A percentile compares a stretch with the other conserved stretches of the same genome.
phyloP scores from a whole-genome alignment of 2,113 vertebrate genomes.

The Prunella fulvescens region DNA sequence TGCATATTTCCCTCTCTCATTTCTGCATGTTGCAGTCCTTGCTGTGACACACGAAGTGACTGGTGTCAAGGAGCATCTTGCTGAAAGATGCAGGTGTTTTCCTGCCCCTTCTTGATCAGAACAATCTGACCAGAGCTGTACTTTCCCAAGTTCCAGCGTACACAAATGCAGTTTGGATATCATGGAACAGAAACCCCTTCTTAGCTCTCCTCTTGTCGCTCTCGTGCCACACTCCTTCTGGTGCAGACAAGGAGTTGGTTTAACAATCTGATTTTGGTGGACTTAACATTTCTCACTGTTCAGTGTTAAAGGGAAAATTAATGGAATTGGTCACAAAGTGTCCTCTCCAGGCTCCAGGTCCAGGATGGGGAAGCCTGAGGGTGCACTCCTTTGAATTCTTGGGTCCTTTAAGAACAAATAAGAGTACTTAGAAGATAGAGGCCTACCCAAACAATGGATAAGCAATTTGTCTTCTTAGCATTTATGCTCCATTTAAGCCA shows the following conservation, averaged over 20 bases:
- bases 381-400: neutral
- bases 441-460: constrained; percentile 41
- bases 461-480: constrained; percentile 64
- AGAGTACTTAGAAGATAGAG: neutral
- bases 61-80: neutral
- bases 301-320: neutral
- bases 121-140: neutral
- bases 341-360: neutral
- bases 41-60: neutral
- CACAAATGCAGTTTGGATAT: neutral
- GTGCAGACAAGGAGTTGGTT: neutral
- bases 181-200: neutral
- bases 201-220: neutral
- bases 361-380: neutral
- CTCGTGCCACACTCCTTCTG: neutral
- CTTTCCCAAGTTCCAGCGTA: neutral
- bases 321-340: neutral
- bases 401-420: constrained; percentile 1
- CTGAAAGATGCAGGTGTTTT: neutral
- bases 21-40: neutral
- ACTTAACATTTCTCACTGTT: neutral
- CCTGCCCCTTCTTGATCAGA: neutral
- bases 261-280: neutral
- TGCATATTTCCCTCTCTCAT: neutral
- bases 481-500: constrained; percentile 75